Base-by-base conservation (phyloP, 2,888 invertebrate genomes). In the Seira sanloemensis region DNA sequence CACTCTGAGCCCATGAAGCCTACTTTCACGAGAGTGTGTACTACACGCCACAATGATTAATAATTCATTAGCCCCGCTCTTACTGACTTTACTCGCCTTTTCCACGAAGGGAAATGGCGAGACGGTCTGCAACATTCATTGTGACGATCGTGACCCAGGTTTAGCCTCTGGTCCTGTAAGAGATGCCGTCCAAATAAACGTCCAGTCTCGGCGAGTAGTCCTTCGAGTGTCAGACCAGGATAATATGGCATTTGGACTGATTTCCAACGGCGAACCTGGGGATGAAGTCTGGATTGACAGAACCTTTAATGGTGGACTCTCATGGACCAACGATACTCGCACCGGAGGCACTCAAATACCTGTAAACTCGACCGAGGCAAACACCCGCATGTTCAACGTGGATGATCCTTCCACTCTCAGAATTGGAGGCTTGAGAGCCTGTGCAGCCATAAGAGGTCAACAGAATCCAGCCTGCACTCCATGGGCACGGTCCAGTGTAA, bases 221-320 rank as follows among this genome's bases (percentile, higher is more conserved):
- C 80, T 88, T 16, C n/a, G 27, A 0, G 72, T 88, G 7, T 75
- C 78, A 19, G 86, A 88, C 54, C 25, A 26, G 5, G 86, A 81
- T 46, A 82, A 88, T 68, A 87, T 86, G 84, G 86, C 80, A 2
- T 86, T 46, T 37, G 87, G 68, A 0, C 27, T 25, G 23, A 85
- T 88, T n/a, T 67, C 75, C 2, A 81, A 83, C 50, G 88, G 85
- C 5, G 74, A 76, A 25, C 74, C 80, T 5, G 85, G 86, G 1
- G 88, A 88, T 62, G 85, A 86, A 67, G 21, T 88, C 2, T 88
- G 87, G 86, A 23, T 88, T 0, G 88, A 88, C 25, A 78, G 88
- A 25, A 86, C 83, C 4, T 88, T 87, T n/a, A 83, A 88, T 69
- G 88, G 81, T 1, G 88, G 88, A 0, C 68, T 78, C 7, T 27